These are phyloP conservation scores for Chunga burmeisteri DNA, from an alignment of 2,113 vertebrate genomes.

Conservation along the genomic window DNA sequence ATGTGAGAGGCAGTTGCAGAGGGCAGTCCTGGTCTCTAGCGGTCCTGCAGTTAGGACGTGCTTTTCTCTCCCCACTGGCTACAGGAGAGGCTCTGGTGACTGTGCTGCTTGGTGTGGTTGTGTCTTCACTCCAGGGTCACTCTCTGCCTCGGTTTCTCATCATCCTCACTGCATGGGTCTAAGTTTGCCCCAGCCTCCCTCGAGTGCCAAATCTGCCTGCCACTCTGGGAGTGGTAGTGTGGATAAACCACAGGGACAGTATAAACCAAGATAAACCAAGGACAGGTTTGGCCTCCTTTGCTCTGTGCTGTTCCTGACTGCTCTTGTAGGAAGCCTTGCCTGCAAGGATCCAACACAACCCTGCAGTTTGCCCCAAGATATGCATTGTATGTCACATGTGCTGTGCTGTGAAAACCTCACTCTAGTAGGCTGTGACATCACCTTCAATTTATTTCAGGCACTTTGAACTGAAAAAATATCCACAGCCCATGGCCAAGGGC, in stretches of 20 bases:
- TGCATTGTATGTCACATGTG: rapidly evolving
- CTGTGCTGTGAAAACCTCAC: not conserved
- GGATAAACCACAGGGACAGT: not conserved
- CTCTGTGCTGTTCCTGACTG: not conserved
- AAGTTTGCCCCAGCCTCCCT: not conserved
- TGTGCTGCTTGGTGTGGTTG: not conserved
- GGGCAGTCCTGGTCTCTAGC: not conserved
- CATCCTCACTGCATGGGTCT: not conserved
- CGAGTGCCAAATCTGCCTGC: not conserved
- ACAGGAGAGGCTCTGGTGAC: not conserved
- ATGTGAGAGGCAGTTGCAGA: not conserved
- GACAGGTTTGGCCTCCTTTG: not conserved
- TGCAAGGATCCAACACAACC: not conserved
- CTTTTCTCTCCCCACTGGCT: not conserved
- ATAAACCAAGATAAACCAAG: not conserved
- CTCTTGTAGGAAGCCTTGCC: not conserved
- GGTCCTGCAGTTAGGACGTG: not conserved
- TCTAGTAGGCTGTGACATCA: not conserved
- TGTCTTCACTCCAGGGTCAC: not conserved
- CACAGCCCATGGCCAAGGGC: not conserved
- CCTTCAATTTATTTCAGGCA: not conserved
- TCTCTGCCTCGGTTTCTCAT: not conserved
- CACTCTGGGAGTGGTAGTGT: not conserved
- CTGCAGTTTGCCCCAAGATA: not conserved
- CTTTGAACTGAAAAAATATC: not conserved